These are phyloP conservation scores for Excalfactoria chinensis DNA, from an alignment of 2,113 vertebrate genomes.

Conservation along the genomic window DNA sequence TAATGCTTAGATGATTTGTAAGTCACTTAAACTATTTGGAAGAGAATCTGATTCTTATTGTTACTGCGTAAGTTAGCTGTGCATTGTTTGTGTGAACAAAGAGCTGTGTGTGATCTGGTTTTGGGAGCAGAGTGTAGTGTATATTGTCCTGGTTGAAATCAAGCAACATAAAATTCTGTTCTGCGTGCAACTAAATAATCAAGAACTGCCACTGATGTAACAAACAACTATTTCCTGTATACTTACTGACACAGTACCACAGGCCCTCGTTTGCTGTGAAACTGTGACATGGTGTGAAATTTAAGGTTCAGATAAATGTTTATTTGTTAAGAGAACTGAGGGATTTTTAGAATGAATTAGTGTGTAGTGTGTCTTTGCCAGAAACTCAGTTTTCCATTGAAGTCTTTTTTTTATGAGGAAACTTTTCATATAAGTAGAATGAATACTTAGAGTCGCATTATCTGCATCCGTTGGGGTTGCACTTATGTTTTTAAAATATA, in stretches of 20 bases:
- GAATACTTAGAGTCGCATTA: neutral
- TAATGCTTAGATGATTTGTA: neutral
- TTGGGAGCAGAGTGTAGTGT: neutral
- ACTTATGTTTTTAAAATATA: neutral
- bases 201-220: neutral
- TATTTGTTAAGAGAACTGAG: neutral
- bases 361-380: neutral
- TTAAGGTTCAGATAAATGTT: neutral
- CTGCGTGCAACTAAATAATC: neutral
- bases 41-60: conserved; percentile 7
- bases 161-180: neutral
- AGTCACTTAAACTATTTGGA: conserved; percentile 4
- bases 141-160: conserved; percentile 20
- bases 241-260: neutral
- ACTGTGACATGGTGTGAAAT: neutral
- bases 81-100: neutral
- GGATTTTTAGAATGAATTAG: conserved; percentile 6
- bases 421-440: neutral
- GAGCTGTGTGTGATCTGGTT: neutral
- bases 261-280: conserved; percentile 18
- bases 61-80: neutral
- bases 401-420: neutral
- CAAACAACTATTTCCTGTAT: neutral
- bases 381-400: neutral
- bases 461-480: neutral